A percentile compares a stretch with the other conserved stretches of the same genome.
phyloP scores from a whole-genome alignment of 2,113 vertebrate genomes.

The Morone saxatilis region DNA sequence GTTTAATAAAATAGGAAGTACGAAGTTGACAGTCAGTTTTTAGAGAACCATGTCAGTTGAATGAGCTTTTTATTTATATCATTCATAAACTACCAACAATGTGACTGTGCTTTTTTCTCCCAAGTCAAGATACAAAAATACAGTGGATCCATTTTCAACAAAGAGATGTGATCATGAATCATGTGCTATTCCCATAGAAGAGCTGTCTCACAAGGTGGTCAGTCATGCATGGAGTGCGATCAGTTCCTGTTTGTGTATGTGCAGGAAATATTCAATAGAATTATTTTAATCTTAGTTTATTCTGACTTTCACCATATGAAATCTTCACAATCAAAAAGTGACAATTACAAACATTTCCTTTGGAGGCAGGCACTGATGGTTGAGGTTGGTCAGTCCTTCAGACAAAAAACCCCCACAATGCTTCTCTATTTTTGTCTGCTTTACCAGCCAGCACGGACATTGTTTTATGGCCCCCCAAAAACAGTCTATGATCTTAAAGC shows the following conservation, averaged over 20 bases:
- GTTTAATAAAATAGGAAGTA: neutral
- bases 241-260: neutral
- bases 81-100: neutral
- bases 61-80: neutral
- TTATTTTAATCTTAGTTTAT: neutral
- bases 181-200: slow-evolving; percentile 5
- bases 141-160: neutral
- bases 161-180: slow-evolving; percentile 35
- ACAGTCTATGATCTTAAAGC: neutral
- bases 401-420: neutral
- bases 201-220: neutral
- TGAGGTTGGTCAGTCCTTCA: neutral
- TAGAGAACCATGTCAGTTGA: neutral
- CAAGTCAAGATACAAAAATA: neutral
- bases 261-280: neutral
- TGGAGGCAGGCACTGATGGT: slow-evolving; percentile 1
- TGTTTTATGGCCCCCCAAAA: neutral
- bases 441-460: neutral
- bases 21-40: neutral
- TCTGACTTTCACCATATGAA: slow-evolving; percentile 3
- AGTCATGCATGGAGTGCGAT: neutral
- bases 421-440: neutral
- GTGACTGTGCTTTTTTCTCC: neutral
- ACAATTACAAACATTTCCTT: neutral
- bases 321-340: neutral